Evolutionary conservation across 2,888 invertebrate species (phyloP).

Genomic region (Teleogryllus oceanicus): DNA sequence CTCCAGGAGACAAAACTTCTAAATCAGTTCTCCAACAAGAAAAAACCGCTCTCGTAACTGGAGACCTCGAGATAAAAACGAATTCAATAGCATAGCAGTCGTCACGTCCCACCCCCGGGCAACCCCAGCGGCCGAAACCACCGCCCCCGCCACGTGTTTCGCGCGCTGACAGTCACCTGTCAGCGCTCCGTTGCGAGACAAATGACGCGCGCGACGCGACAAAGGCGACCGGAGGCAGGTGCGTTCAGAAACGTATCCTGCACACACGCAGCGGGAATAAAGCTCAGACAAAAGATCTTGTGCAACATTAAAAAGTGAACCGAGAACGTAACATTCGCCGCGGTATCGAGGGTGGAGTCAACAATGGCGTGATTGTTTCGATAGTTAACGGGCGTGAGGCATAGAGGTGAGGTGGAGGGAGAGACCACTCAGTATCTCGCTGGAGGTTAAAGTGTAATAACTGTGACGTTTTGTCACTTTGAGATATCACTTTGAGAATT

Average conservation of each 20-base stretch:
- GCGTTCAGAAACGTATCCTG: neutral
- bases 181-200: neutral
- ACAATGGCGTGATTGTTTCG: conserved; percentile 5
- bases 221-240: neutral
- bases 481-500: too few species aligned
- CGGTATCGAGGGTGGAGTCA: neutral
- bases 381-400: neutral
- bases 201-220: conserved; percentile 6
- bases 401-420: too few species aligned
- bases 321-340: neutral
- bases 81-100: too few species aligned
- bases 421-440: too few species aligned
- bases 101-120: neutral
- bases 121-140: neutral
- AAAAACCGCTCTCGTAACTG: too few species aligned
- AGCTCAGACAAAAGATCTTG: neutral
- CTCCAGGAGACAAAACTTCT: too few species aligned
- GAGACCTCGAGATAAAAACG: too few species aligned
- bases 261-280: neutral
- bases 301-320: neutral
- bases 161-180: conserved; percentile 10
- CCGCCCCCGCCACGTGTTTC: conserved; percentile 1
- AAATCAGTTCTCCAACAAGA: too few species aligned
- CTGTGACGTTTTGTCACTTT: too few species aligned
- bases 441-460: too few species aligned